These are phyloP conservation scores for Odontocolon sp. DNA, from an alignment of 2,888 invertebrate genomes.

Conservation along the genomic window DNA sequence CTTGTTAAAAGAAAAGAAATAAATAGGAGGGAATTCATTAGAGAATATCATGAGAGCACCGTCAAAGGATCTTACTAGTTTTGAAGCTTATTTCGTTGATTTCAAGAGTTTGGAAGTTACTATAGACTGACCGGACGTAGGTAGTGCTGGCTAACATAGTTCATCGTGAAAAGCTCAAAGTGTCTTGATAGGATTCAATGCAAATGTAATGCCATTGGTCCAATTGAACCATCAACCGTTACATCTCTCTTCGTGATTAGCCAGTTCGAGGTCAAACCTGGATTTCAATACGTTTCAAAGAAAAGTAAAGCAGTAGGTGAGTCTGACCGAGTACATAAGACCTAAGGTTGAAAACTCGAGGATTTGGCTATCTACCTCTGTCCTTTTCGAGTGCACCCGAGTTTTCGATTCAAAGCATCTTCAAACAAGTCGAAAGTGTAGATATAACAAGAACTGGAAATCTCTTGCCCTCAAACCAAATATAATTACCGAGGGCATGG, in stretches of 20 bases:
- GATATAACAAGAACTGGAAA: too few species aligned
- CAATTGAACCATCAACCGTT: constrained; percentile 18
- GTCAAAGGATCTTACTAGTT: too few species aligned
- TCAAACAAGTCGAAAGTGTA: too few species aligned
- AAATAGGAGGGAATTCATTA: too few species aligned
- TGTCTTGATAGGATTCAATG: not conserved
- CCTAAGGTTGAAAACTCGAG: not conserved
- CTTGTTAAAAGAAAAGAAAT: too few species aligned
- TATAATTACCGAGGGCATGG: too few species aligned
- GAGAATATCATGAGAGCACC: too few species aligned
- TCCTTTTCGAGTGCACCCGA: too few species aligned
- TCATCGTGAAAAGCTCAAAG: constrained; percentile 23
- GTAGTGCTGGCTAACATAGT: too few species aligned
- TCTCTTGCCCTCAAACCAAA: too few species aligned
- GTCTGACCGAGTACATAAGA: not conserved
- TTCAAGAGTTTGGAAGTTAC: not conserved
- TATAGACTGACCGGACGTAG: not conserved
- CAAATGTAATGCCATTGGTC: not conserved
- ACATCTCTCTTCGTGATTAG: constrained; percentile 28
- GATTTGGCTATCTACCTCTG: too few species aligned
- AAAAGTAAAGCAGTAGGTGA: not conserved
- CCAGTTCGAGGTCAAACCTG: not conserved
- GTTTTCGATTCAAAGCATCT: too few species aligned
- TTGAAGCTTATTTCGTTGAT: not conserved
- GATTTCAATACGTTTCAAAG: constrained; percentile 7